Base-by-base conservation (phyloP, 2,888 invertebrate genomes). In the Zele albiditarsus region DNA sequence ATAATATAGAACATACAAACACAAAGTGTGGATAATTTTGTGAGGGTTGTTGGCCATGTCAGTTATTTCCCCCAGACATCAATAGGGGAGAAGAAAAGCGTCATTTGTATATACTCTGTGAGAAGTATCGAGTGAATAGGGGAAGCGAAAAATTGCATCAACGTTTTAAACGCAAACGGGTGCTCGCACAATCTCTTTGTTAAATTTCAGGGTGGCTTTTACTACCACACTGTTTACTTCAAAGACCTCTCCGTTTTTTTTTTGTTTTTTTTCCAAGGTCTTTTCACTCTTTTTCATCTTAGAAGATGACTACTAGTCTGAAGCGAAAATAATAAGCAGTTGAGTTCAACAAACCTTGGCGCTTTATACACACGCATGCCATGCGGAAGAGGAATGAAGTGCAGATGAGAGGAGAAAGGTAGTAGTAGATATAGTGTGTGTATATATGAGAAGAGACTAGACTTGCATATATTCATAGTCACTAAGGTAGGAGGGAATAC, bases 281-380 rank as follows among this genome's bases (percentile, higher is more conserved):
- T 53, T 31, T n/a, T n/a, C 28, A 33, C 33, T 62, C 60, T 60
- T 74, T 63, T 74, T 74, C 60, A 60, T 46, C 71, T 68, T 49
- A 42, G 16, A 28, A 31, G 49, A 38, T 49, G 57, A 58, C 46
- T 62, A 69, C 68, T 49, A 63, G 62, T 60, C 68, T 73, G 68
- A 68, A 68, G 63, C n/a, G 69, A 69, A 74, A 69, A 62, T 63
- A 69, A 69, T 69, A 62, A 49, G 60, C 49, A 27, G 20, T 60
- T 38, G 57, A 70, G 73, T 65, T 73, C 70, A 73, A 49, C 60
- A 73, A 76, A 67, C 73, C 62, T 60, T 66, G 53, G 53, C 20
- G 53, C 28, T 27, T 23, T 63, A 33, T 33, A 33, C 20, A 28
- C 63, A 63, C 63, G 53, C 69, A 69, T 49, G 16, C 42, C 57